Conservation (phyloP, 2,113 vertebrate genomes). For the Tetrao urogallus region DNA sequence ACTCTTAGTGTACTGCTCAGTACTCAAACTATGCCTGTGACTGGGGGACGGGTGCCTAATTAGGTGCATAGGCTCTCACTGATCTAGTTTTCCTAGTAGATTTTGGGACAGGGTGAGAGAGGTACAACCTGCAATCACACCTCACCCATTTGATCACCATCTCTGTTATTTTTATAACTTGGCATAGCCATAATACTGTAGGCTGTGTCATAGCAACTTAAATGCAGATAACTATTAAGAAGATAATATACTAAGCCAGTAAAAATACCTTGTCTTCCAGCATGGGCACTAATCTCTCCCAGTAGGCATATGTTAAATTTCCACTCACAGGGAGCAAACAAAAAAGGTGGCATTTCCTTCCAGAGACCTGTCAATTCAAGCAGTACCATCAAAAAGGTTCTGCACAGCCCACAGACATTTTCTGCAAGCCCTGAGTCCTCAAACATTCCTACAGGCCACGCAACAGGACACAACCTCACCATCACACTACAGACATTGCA, state of each 20-base stretch:
- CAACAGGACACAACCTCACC: no score
- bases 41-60: rapidly evolving
- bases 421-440: background rate
- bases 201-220: background rate
- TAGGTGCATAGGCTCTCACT: no score
- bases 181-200: background rate
- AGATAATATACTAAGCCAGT: background rate
- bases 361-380: background rate
- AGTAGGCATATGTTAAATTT: background rate
- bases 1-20: background rate
- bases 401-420: no score
- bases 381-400: rapidly evolving
- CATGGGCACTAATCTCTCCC: background rate
- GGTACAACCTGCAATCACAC: background rate
- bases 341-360: background rate
- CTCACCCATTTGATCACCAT: background rate
- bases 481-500: background rate
- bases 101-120: background rate
- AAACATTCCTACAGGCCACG: background rate
- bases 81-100: background rate
- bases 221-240: background rate
- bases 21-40: background rate
- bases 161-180: background rate
- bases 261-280: background rate
- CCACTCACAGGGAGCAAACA: background rate